These are phyloP conservation scores for Drosophila repleta DNA, from an alignment of 1,140 invertebrate species.

Conservation along the genomic window DNA sequence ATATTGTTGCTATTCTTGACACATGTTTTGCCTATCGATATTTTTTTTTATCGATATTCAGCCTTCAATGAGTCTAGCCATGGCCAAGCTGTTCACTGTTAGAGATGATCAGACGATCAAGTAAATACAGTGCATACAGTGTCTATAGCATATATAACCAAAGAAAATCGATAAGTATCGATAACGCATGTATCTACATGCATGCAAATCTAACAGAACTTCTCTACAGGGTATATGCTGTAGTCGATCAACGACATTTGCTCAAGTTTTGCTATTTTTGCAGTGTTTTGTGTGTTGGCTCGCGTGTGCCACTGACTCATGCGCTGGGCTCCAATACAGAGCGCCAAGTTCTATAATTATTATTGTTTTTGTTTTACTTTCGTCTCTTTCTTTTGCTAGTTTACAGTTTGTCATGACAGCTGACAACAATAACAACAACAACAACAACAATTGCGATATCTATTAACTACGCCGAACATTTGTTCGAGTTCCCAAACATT, in stretches of 20 bases:
- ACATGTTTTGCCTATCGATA: neutral
- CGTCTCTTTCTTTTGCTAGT: neutral
- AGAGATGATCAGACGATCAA: too few relatives aligned
- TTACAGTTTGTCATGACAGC: constrained; percentile 23
- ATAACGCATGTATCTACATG: too few relatives aligned
- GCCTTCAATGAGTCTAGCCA: too few relatives aligned
- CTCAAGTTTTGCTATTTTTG: neutral
- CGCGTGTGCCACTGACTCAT: constrained; percentile 26
- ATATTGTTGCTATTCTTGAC: too few relatives aligned
- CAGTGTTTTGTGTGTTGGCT: neutral
- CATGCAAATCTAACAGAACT: neutral
- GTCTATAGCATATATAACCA: too few relatives aligned
- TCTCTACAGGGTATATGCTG: neutral
- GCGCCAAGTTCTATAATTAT: too few relatives aligned
- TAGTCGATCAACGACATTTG: neutral
- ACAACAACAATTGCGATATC: constrained; percentile 25
- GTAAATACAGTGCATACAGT: too few relatives aligned
- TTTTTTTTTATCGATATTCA: neutral
- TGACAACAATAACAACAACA: neutral
- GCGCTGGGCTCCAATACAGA: neutral
- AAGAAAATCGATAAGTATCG: too few relatives aligned
- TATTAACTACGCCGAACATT: constrained; percentile 34
- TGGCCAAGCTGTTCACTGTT: too few relatives aligned
- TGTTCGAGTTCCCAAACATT: constrained; percentile 43
- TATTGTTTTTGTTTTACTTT: neutral